phyloP scores from a whole-genome alignment of 2,888 invertebrate genomes.

The Rotaria socialis region DNA sequence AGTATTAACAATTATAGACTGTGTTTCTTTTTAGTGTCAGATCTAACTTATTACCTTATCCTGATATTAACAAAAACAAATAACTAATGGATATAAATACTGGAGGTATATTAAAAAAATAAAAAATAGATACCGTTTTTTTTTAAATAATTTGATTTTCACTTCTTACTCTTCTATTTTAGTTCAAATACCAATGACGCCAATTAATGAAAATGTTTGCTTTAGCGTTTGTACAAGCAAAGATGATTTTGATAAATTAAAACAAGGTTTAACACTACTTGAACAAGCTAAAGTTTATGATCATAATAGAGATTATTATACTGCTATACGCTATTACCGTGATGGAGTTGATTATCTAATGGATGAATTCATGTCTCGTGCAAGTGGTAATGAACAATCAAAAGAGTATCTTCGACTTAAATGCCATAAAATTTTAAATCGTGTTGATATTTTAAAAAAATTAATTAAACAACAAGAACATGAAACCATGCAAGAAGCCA shows the following conservation, averaged over 20 bases:
- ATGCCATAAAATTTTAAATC: slow-evolving; percentile 29
- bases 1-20: background rate
- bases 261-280: slow-evolving; percentile 29
- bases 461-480: slow-evolving; percentile 31
- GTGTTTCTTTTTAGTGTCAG: background rate
- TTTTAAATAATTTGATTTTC: no score
- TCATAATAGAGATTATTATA: slow-evolving; percentile 22
- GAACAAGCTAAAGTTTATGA: slow-evolving; percentile 14
- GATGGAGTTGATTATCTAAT: slow-evolving; percentile 25
- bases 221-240: background rate
- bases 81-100: background rate
- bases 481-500: background rate
- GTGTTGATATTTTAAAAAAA: slow-evolving; percentile 27
- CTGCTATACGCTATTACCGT: slow-evolving; percentile 31
- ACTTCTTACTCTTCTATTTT: background rate
- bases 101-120: background rate
- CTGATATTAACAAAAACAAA: no score
- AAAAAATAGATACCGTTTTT: no score
- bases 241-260: slow-evolving; percentile 35
- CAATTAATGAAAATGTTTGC: slow-evolving; percentile 10
- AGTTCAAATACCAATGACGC: background rate
- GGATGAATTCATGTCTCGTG: slow-evolving; percentile 30
- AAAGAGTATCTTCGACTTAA: slow-evolving; percentile 12
- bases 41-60: background rate
- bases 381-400: slow-evolving; percentile 4